These are phyloP conservation scores for Urophycis tenuis DNA, from an alignment of 2,797 vertebrate genomes.

Conservation along the genomic window DNA sequence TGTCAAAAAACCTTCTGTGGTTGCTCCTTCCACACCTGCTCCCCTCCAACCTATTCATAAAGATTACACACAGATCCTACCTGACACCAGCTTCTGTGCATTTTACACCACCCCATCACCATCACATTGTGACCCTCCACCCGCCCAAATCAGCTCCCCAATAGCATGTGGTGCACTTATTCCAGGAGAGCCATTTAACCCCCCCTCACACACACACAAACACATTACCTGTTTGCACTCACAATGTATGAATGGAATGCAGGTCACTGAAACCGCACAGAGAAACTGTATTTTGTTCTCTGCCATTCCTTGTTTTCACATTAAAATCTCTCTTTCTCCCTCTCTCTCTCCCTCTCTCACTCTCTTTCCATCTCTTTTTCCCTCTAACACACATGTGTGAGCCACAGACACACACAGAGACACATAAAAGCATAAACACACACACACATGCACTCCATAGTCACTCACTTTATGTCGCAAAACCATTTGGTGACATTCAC, in stretches of 20 bases:
- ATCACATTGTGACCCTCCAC: not conserved
- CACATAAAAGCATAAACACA: not conserved
- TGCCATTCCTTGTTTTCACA: not conserved
- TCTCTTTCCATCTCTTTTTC: not conserved
- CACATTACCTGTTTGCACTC: not conserved
- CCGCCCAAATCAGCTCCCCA: not conserved
- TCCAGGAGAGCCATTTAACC: not conserved
- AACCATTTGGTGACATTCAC: slow-evolving; percentile 11
- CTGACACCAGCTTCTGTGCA: slow-evolving; percentile 28
- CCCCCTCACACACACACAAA: not conserved
- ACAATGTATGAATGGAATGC: not conserved
- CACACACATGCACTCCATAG: not conserved
- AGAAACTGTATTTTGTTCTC: too few relatives aligned
- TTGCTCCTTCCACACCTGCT: slow-evolving; percentile 50
- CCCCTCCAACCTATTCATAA: slow-evolving; percentile 36
- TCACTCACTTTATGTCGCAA: not conserved
- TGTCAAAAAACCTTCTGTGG: slow-evolving; percentile 28
- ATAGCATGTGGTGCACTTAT: not conserved
- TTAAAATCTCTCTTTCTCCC: not conserved
- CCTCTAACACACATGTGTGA: not conserved
- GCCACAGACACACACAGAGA: not conserved
- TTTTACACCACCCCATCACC: not conserved
- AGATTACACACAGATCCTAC: slow-evolving; percentile 28
- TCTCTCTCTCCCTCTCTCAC: not conserved
- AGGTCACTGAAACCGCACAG: too few relatives aligned